phyloP scores from a whole-genome alignment of 2,888 invertebrate genomes.

The Sipha maydis region DNA sequence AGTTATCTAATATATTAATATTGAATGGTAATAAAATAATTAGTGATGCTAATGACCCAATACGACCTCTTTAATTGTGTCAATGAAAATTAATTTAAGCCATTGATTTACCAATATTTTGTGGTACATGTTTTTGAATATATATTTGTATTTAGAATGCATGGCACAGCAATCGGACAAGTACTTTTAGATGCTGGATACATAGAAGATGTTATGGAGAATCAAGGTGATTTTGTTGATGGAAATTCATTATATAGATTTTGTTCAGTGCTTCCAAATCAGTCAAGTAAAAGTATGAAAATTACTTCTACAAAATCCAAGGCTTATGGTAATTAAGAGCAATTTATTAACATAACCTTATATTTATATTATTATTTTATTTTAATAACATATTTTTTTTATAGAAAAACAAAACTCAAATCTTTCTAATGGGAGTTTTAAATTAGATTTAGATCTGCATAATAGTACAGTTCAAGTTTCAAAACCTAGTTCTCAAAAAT shows the following conservation, averaged over 20 bases:
- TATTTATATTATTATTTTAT: neutral
- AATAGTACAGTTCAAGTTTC: conserved; percentile 72
- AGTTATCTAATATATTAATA: too few species aligned
- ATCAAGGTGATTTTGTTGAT: conserved; percentile 64
- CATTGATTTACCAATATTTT: too few species aligned
- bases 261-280: conserved; percentile 56
- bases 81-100: too few species aligned
- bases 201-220: conserved; percentile 70
- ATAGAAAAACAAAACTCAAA: conserved; percentile 58
- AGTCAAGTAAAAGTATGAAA: conserved; percentile 23
- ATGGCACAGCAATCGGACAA: conserved; percentile 82
- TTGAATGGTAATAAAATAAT: too few species aligned
- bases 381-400: neutral
- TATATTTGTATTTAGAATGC: conserved; percentile 71
- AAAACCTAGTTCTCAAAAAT: conserved; percentile 57
- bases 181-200: conserved; percentile 80
- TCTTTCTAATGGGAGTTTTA: conserved; percentile 69
- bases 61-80: too few species aligned
- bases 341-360: neutral
- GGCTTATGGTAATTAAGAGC: conserved; percentile 32
- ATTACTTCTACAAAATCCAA: conserved; percentile 18
- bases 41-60: too few species aligned
- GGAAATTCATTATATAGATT: conserved; percentile 64
- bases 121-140: too few species aligned
- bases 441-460: conserved; percentile 74